phyloP scores from a whole-genome alignment of 2,797 vertebrate species.

The Nyctibius grandis region DNA sequence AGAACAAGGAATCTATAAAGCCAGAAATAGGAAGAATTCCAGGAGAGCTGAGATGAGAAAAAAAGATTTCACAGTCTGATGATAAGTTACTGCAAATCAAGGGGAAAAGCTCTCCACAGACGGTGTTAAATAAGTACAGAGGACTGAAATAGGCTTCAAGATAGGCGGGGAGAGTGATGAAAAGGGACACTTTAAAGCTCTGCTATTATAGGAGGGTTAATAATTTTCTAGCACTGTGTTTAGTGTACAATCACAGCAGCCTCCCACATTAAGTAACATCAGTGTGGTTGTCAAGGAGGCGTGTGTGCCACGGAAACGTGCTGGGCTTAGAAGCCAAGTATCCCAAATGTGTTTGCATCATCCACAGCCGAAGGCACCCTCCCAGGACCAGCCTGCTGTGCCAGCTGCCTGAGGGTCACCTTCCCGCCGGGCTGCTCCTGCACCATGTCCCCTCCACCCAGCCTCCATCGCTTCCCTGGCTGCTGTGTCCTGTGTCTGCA shows the following conservation, averaged over 20 bases:
- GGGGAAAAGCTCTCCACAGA: background rate
- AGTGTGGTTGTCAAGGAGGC: background rate
- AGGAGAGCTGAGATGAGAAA: background rate
- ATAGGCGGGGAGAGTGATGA: background rate
- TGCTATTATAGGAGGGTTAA: background rate
- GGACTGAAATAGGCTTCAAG: background rate
- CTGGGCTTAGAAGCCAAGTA: background rate
- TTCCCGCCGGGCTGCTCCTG: background rate
- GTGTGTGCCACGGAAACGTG: rapidly evolving
- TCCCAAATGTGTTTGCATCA: background rate
- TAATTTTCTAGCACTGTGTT: background rate
- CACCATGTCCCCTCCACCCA: background rate
- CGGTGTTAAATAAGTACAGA: background rate
- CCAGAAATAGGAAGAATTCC: background rate
- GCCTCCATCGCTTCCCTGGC: background rate
- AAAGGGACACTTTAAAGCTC: background rate
- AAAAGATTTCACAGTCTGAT: background rate
- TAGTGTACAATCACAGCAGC: background rate
- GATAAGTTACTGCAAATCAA: background rate
- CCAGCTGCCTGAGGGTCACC: background rate
- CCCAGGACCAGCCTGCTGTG: background rate
- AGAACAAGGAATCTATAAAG: background rate
- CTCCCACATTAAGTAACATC: background rate
- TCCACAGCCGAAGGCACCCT: background rate
- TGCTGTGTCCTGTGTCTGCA: background rate